Base-by-base conservation (phyloP, 1,140 invertebrate genomes). In the Zaprionus ornatus region DNA sequence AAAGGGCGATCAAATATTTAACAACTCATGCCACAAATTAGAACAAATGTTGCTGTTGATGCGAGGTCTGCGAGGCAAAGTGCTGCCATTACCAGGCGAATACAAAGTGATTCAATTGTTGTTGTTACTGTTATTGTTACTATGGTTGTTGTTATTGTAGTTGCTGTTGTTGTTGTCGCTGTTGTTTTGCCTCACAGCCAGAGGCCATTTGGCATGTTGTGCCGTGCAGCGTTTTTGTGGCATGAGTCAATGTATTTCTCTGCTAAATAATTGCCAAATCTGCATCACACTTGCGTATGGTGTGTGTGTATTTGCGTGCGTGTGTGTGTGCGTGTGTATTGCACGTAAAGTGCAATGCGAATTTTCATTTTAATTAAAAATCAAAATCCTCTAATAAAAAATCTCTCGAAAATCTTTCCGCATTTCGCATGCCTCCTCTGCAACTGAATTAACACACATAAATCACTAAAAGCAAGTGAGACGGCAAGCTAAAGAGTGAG, bases 371-470 rank as follows among this genome's bases (percentile, higher is more conserved):
- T 87, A 87, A 86, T 90, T 84, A 85, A 88, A 87, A 80, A 45
- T 45, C n/a, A 17, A 45, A 79, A 79, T 50, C 63, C 52, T 12
- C 45, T 10, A 21, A 21, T 17, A 25, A 66, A 37, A 77, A 77
- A 71, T 80, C 77, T 64, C 50, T 67, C 23, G 48, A 61, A 73
- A 90, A 90, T 85, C 79, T 88, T 88, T 88, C 85, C 85, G 85
- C 85, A 82, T 88, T 84, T 70, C 66, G 68, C 61, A 62, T 23
- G 45, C 17, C 35, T 63, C 64, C 74, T 79, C 72, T 62, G 64
- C 64, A 60, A 71, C 29, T 54, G 70, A 80, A 75, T 80, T 81
- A 90, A 79, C 81, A 77, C 85, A 90, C 76, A 88, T 90, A 88
- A 88, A 88, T 88, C 79, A 90, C 78, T 29, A 25, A 66, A 59